phyloP scores from a whole-genome alignment of 2,797 vertebrate genomes.

The Clamator glandarius region DNA sequence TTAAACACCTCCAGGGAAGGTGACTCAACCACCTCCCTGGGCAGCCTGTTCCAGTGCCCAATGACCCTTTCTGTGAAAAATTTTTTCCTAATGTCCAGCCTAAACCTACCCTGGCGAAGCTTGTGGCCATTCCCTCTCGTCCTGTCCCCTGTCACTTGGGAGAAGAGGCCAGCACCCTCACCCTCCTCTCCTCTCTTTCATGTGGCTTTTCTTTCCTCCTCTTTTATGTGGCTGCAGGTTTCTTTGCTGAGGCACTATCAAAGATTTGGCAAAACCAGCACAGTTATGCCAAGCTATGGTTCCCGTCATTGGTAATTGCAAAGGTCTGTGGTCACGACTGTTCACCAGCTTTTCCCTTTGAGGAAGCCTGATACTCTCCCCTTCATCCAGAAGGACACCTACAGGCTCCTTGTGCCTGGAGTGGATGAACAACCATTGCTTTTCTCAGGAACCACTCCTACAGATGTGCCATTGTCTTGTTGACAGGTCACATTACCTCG shows the following conservation, averaged over 20 bases:
- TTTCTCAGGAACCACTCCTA: neutral
- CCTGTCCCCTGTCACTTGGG: no score
- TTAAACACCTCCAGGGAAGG: no score
- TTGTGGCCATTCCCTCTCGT: no score
- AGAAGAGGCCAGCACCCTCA: no score
- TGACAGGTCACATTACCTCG: conserved; percentile 56
- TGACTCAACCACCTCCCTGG: no score
- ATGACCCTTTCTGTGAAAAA: no score
- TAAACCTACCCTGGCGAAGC: no score
- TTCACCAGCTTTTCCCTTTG: neutral
- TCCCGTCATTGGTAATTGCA: neutral
- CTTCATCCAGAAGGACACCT: neutral
- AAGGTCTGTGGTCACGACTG: neutral
- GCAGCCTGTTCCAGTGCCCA: no score
- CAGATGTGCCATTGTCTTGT: neutral
- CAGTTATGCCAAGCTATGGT: neutral
- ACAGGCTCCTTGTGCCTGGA: neutral
- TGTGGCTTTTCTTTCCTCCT: no score
- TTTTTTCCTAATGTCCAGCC: no score
- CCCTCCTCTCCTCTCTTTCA: no score
- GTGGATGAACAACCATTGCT: accelerated
- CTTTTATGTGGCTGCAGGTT: neutral
- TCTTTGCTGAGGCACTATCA: neutral
- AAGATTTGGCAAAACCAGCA: neutral
- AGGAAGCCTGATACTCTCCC: neutral